Evolutionary conservation across 92 coral and sea anemone genomes (phyloP).

Genomic region (Phenganax marumi): DNA sequence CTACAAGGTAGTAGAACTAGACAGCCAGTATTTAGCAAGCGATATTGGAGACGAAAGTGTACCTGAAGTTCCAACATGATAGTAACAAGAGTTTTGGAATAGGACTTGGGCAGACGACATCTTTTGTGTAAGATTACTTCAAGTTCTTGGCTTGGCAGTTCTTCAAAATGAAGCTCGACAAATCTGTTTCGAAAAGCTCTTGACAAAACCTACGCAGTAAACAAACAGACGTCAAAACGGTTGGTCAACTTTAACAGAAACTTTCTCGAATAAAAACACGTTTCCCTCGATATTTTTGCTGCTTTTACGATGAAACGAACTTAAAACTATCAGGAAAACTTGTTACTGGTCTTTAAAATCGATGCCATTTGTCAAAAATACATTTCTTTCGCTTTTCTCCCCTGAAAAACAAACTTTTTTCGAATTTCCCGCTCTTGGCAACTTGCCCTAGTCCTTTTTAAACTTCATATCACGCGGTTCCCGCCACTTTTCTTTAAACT

Average conservation of each 20-base stretch:
- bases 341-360: no score
- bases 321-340: not conserved
- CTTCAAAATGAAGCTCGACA: slow-evolving; percentile 96
- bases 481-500: no score
- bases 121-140: slow-evolving; percentile 86
- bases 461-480: no score
- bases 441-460: no score
- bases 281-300: no score
- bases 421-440: no score
- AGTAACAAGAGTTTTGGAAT: slow-evolving; percentile 91
- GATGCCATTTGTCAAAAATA: no score
- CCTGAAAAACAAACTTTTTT: no score
- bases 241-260: not conserved
- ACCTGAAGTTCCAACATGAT: slow-evolving; percentile 91
- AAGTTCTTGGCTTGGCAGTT: slow-evolving; percentile 90
- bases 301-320: not conserved
- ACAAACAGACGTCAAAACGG: not conserved
- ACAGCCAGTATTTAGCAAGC: not conserved
- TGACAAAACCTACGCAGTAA: slow-evolving; percentile 66
- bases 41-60: no score
- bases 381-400: no score
- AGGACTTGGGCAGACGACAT: slow-evolving; percentile 79
- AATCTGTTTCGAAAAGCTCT: slow-evolving; percentile 97
- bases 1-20: no score
- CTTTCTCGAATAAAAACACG: no score